These are phyloP conservation scores for Toxonevra muliebris DNA, from an alignment of 2,888 invertebrate genomes.

Conservation along the genomic window DNA sequence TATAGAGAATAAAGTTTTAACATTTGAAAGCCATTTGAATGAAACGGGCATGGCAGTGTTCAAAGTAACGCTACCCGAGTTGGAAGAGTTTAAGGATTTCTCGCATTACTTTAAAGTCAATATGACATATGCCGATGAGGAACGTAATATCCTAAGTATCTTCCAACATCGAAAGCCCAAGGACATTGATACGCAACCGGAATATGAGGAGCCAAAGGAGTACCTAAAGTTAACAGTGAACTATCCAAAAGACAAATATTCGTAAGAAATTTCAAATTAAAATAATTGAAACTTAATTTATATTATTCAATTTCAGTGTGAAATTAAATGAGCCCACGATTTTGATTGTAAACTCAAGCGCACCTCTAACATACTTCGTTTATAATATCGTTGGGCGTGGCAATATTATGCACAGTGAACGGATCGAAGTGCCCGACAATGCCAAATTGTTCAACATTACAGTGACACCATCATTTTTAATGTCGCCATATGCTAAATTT, in stretches of 20 bases:
- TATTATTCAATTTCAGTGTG: slow-evolving; percentile 62
- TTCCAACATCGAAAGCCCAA: slow-evolving; percentile 51
- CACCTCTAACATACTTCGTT: slow-evolving; percentile 76
- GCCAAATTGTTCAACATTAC: slow-evolving; percentile 70
- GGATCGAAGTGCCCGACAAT: slow-evolving; percentile 68
- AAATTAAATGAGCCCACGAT: slow-evolving; percentile 68
- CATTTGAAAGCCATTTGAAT: slow-evolving; percentile 66
- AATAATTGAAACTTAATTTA: too few species aligned
- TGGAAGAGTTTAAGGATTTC: slow-evolving; percentile 48
- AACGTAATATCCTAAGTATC: slow-evolving; percentile 41
- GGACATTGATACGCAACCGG: slow-evolving; percentile 37
- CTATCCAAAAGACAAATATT: slow-evolving; percentile 42
- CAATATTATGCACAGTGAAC: slow-evolving; percentile 80
- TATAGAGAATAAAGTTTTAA: slow-evolving; percentile 58
- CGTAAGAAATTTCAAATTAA: slow-evolving; percentile 37
- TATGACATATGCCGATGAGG: slow-evolving; percentile 49
- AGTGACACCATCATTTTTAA: slow-evolving; percentile 76
- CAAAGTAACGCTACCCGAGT: slow-evolving; percentile 71
- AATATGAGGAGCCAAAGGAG: slow-evolving; percentile 46
- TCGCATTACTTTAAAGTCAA: slow-evolving; percentile 47
- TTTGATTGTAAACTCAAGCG: slow-evolving; percentile 79
- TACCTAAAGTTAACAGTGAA: slow-evolving; percentile 45
- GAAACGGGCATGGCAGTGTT: slow-evolving; percentile 73
- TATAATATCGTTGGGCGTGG: slow-evolving; percentile 86
- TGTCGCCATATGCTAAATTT: slow-evolving; percentile 84